Conservation (phyloP, 1,140 invertebrate genomes). For the Drosophila oshimai region DNA sequence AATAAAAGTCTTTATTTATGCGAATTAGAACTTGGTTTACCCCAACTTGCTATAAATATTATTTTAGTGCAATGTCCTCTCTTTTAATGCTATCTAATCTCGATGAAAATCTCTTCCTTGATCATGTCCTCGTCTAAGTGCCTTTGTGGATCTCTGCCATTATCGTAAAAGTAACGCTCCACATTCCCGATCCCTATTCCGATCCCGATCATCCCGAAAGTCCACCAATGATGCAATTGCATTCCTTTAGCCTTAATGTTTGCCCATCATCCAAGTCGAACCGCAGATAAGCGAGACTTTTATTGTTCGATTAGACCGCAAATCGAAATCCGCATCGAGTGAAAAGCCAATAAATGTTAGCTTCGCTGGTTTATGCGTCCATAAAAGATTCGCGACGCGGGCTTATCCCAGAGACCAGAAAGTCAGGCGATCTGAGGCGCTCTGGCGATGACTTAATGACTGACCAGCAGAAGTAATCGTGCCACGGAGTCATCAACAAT, state of each 20-base stretch:
- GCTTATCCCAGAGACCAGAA: slow-evolving; percentile 39
- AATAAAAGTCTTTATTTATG: neutral
- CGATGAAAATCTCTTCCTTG: neutral
- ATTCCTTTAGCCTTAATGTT: slow-evolving; percentile 23
- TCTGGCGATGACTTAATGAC: slow-evolving; percentile 66
- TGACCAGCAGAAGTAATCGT: slow-evolving; percentile 36
- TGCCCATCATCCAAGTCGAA: slow-evolving; percentile 7
- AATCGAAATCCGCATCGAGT: slow-evolving; percentile 8
- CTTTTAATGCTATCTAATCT: slow-evolving; percentile 2
- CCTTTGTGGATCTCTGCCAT: slow-evolving; percentile 23
- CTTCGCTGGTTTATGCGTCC: slow-evolving; percentile 50
- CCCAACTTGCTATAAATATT: neutral
- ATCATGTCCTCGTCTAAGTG: slow-evolving; percentile 13
- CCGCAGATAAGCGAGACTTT: slow-evolving; percentile 29
- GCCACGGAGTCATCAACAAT: slow-evolving; percentile 44
- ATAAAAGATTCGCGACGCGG: slow-evolving; percentile 51
- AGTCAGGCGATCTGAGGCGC: neutral
- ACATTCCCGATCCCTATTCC: slow-evolving; percentile 23
- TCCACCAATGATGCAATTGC: slow-evolving; percentile 16
- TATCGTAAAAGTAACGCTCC: slow-evolving; percentile 39
- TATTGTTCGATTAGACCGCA: slow-evolving; percentile 40
- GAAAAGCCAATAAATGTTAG: slow-evolving; percentile 48
- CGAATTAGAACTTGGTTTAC: neutral
- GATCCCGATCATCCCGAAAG: too few relatives aligned
- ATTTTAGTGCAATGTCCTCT: neutral